These are phyloP conservation scores for Balaenoptera acutorostrata DNA, from an alignment of 2,113 vertebrate species.

Conservation along the genomic window DNA sequence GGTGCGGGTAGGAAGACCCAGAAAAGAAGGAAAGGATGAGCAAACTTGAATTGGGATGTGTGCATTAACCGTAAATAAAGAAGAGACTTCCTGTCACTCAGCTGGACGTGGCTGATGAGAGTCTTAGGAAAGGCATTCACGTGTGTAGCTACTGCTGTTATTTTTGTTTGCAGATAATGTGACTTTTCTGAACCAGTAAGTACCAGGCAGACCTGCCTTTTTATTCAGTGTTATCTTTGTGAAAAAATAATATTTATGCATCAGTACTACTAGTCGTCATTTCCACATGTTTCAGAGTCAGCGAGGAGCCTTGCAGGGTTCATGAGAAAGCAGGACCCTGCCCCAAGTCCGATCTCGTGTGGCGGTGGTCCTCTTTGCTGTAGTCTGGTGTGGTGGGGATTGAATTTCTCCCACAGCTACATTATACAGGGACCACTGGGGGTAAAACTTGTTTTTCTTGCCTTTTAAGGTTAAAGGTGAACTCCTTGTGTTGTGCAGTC, in stretches of 20 bases:
- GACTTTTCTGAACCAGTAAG: not conserved
- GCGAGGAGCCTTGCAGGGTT: not conserved
- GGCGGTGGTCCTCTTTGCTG: not conserved
- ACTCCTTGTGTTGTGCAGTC: constrained; percentile 44
- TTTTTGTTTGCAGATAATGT: not conserved
- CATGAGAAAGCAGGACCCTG: not conserved
- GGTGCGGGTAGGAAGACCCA: not conserved
- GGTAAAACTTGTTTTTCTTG: not conserved
- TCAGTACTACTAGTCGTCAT: not conserved
- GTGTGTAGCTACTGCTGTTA: no score
- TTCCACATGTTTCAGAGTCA: not conserved
- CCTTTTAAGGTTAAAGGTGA: constrained; percentile 45
- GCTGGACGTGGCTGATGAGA: rapidly evolving
- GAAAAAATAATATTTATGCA: not conserved
- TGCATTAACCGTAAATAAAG: not conserved
- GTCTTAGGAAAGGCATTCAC: not conserved
- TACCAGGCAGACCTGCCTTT: not conserved
- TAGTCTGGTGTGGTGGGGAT: not conserved
- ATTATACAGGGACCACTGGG: not conserved
- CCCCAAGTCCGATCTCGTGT: not conserved
- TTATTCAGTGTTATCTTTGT: not conserved
- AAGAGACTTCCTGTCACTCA: not conserved
- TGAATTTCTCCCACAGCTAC: constrained; percentile 53
- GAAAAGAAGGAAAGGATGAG: not conserved
- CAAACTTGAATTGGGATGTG: not conserved